phyloP scores from a whole-genome alignment of 2,888 invertebrate genomes.

The Clostera curtula region DNA sequence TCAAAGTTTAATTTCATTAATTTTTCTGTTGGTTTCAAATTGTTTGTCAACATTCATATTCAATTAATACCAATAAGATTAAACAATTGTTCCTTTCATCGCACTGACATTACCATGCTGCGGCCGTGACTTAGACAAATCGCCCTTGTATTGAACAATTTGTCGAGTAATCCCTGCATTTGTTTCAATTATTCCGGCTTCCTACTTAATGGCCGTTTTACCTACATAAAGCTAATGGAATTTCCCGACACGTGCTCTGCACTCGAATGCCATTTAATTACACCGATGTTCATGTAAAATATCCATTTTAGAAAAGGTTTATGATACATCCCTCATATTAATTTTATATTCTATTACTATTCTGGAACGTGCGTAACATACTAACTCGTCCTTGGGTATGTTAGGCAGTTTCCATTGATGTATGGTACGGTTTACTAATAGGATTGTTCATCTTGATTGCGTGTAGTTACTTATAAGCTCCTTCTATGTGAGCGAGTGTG shows the following conservation, averaged over 20 bases:
- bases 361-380: constrained; percentile 30
- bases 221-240: constrained; percentile 45
- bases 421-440: constrained; percentile 19
- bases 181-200: constrained; percentile 70
- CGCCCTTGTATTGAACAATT: constrained; percentile 71
- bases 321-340: constrained; percentile 33
- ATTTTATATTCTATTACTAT: constrained; percentile 28
- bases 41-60: constrained; percentile 15
- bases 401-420: constrained; percentile 11
- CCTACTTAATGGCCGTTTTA: constrained; percentile 52
- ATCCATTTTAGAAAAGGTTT: constrained; percentile 33
- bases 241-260: constrained; percentile 46
- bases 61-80: constrained; percentile 49
- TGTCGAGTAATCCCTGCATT: constrained; percentile 71
- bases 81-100: constrained; percentile 48
- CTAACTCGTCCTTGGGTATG: constrained; percentile 15
- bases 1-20: not conserved
- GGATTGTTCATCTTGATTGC: constrained; percentile 43
- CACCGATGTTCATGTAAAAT: constrained; percentile 33
- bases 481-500: constrained; percentile 44
- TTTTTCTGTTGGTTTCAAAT: not conserved
- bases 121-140: constrained; percentile 69
- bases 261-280: constrained; percentile 39
- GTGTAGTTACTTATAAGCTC: constrained; percentile 46
- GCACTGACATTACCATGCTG: too few species aligned